Evolutionary conservation across 2,888 invertebrate species (phyloP), one percentile per base, ranked within the genome.

Genomic region (Pemphredon lugubris): DNA sequence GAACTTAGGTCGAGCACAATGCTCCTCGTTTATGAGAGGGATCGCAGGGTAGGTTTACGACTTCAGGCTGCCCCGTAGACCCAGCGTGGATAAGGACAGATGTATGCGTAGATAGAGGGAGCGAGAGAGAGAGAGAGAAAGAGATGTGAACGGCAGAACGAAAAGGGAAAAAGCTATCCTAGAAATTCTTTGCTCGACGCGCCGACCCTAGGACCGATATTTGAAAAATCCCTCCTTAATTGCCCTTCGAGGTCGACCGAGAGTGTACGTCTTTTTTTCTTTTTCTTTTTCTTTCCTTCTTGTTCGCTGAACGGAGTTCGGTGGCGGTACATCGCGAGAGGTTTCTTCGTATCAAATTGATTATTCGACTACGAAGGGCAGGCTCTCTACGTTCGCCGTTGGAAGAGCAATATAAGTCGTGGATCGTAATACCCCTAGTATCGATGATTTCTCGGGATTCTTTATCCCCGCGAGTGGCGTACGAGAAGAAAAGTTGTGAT

Each of bases 1-100:
- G 73, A 73, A 73, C 61, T 73, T 61, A 32, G 76, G 73, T 54
- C 75, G 63, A 51, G 74, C 73, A 77, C 74, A 77, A 77, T 77
- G 74, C 71, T 68, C 55, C 61, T 76, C 76, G 77, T 74, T 76
- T 71, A 77, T 65, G 76, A 76, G 64, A 70, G 64, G 65, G 68
- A 74, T 50, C 65, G 58, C 54, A 14, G 64, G 53, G 55, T 63
- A 47, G 73, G 73, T 77, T 77, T 77, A 77, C 76, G 75, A 75
- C 75, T 75, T 16, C 51, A 42, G 63, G 53, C 45, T 32, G 21
- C n/a, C 9, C 9, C 45, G 34, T 23, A 23, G 54, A 53, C 13
- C 48, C 37, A 23, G 23, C 23, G 18, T n/a, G 32, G 30, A 39
- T 37, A 18, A 13, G 9, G 34, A 21, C 7, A 18, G 23, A 55